These are phyloP conservation scores for Gila orcuttii DNA, from an alignment of 2,113 vertebrate species.

Conservation along the genomic window DNA sequence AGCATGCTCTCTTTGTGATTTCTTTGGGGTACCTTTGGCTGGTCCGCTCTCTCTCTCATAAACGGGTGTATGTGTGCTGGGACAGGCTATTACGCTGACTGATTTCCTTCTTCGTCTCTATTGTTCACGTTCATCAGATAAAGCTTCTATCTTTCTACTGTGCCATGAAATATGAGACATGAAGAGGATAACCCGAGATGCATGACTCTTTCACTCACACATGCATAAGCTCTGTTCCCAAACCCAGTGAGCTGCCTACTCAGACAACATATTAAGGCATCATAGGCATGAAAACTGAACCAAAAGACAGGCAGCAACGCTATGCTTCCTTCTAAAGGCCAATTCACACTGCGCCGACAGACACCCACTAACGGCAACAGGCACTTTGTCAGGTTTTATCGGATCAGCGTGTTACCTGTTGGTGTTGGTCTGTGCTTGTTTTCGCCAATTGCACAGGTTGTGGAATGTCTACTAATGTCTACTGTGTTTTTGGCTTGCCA, in stretches of 20 bases:
- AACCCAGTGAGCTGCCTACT: background rate
- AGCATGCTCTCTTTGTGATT: conserved; percentile 12
- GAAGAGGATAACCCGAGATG: background rate
- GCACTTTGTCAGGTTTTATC: too few relatives aligned
- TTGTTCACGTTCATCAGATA: conserved; percentile 45
- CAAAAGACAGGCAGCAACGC: background rate
- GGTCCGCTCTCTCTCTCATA: background rate
- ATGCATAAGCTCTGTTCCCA: background rate
- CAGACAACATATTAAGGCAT: background rate
- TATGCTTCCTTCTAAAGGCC: background rate
- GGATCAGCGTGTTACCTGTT: too few relatives aligned
- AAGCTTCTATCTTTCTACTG: background rate
- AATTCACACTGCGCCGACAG: too few relatives aligned
- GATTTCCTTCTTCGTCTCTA: background rate
- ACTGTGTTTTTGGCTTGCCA: too few relatives aligned
- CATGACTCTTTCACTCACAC: background rate
- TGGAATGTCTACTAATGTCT: too few relatives aligned
- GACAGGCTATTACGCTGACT: background rate
- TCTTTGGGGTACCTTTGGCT: background rate
- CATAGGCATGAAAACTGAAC: background rate
- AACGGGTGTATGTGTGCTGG: background rate
- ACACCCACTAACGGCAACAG: too few relatives aligned
- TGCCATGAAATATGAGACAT: conserved; percentile 27
- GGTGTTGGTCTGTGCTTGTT: too few relatives aligned
- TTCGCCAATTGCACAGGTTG: too few relatives aligned